Conservation (phyloP, 1,140 invertebrate genomes). For the Meloidogyne hapla region DNA sequence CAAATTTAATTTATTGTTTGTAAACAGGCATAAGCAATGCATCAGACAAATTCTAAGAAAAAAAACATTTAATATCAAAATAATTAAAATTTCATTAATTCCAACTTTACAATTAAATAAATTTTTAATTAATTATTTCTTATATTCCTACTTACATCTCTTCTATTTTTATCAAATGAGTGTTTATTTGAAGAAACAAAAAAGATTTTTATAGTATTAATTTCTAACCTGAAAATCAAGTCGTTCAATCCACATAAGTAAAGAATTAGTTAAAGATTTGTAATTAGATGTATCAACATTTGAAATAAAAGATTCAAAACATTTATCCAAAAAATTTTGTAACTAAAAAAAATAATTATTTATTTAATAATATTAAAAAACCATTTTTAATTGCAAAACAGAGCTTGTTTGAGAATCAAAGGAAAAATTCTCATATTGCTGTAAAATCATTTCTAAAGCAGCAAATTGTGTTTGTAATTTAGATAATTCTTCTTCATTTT, state of each 20-base stretch:
- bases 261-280: constrained; percentile 50
- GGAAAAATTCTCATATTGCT: constrained; percentile 58
- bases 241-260: constrained; percentile 43
- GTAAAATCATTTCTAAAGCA: constrained; percentile 58
- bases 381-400: constrained; percentile 52
- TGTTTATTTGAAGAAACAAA: no score
- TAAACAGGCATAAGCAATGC: constrained; percentile 20
- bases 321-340: constrained; percentile 56
- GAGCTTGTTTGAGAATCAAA: constrained; percentile 45
- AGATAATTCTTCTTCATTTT: constrained; percentile 50
- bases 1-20: constrained; percentile 9
- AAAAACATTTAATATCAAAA: constrained; percentile 8
- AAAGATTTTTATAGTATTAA: background rate
- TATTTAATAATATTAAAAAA: constrained; percentile 27
- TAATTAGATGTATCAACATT: constrained; percentile 52
- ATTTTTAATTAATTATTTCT: no score
- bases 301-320: constrained; percentile 51
- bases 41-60: constrained; percentile 27
- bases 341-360: constrained; percentile 37
- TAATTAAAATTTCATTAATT: no score
- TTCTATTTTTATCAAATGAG: no score
- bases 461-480: constrained; percentile 50
- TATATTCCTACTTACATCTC: no score
- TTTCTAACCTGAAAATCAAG: constrained; percentile 38
- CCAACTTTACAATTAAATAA: no score